Conservation (phyloP, 2,888 invertebrate species). For the Dasysyrphus albostriatus region DNA sequence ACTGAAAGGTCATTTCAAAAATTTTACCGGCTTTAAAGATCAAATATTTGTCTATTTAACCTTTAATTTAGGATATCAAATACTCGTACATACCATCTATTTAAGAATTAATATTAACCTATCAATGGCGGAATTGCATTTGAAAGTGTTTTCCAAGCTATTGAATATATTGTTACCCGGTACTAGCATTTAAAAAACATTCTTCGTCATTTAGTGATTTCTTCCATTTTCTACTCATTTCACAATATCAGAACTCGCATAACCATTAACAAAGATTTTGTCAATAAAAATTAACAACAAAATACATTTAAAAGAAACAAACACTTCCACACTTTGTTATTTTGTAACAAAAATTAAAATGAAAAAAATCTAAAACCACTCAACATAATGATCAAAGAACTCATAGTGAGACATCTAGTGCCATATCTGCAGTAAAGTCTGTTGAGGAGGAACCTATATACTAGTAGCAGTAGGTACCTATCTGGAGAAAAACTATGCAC, state of each 20-base stretch:
- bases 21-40: no score
- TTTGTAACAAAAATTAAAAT: slow-evolving; percentile 19
- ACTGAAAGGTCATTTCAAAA: no score
- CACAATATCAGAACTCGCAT: slow-evolving; percentile 26
- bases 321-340: slow-evolving; percentile 30
- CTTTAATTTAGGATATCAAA: no score
- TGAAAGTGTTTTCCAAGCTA: background rate
- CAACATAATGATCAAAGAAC: slow-evolving; percentile 68
- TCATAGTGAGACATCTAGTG: slow-evolving; percentile 39
- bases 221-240: background rate
- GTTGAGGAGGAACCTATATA: slow-evolving; percentile 19
- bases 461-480: background rate
- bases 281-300: slow-evolving; percentile 55
- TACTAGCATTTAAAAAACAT: background rate
- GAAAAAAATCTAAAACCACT: slow-evolving; percentile 57
- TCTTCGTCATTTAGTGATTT: background rate
- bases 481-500: slow-evolving; percentile 25
- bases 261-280: slow-evolving; percentile 54
- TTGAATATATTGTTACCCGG: no score
- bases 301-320: slow-evolving; percentile 52
- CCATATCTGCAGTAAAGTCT: slow-evolving; percentile 48
- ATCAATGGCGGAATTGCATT: background rate
- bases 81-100: no score
- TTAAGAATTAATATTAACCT: background rate
- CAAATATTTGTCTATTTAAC: no score